Evolutionary conservation across 2,888 invertebrate genomes (phyloP).

Genomic region (Gymnosoma rotundatum): DNA sequence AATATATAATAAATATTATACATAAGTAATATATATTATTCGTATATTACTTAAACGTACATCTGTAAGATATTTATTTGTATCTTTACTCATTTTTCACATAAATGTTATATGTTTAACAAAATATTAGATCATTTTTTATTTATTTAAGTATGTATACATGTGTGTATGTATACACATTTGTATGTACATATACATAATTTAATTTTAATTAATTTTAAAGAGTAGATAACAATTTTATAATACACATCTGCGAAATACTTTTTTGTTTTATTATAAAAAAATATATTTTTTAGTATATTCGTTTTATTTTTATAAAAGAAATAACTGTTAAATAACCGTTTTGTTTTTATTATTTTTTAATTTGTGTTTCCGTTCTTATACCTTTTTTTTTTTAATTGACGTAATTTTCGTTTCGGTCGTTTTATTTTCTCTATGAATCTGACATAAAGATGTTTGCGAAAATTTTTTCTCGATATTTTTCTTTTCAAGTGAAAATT

Average conservation of each 20-base stretch:
- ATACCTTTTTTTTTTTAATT: slow-evolving; percentile 56
- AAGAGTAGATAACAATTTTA: too few relatives aligned
- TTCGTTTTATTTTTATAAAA: slow-evolving; percentile 70
- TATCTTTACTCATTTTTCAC: not conserved
- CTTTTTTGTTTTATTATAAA: too few relatives aligned
- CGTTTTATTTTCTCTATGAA: slow-evolving; percentile 43
- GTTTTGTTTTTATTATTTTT: slow-evolving; percentile 32
- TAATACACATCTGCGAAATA: too few relatives aligned
- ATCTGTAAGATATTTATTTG: not conserved
- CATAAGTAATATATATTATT: too few relatives aligned
- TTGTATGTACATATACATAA: not conserved
- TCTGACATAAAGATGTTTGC: slow-evolving; percentile 47
- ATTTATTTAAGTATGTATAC: not conserved
- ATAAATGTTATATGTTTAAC: too few relatives aligned
- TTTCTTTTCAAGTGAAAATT: slow-evolving; percentile 53
- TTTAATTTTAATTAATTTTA: too few relatives aligned
- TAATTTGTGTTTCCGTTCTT: slow-evolving; percentile 43
- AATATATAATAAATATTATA: too few relatives aligned
- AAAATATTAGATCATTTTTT: too few relatives aligned
- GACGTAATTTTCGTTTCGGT: slow-evolving; percentile 68
- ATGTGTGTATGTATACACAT: not conserved
- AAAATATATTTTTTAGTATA: slow-evolving; percentile 23
- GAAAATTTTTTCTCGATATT: slow-evolving; percentile 36
- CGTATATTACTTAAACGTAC: too few relatives aligned
- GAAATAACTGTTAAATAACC: slow-evolving; percentile 44